Evolutionary conservation across 2,113 vertebrate species (phyloP), one percentile per base, ranked within the genome.

Genomic region (Piliocolobus tephrosceles): DNA sequence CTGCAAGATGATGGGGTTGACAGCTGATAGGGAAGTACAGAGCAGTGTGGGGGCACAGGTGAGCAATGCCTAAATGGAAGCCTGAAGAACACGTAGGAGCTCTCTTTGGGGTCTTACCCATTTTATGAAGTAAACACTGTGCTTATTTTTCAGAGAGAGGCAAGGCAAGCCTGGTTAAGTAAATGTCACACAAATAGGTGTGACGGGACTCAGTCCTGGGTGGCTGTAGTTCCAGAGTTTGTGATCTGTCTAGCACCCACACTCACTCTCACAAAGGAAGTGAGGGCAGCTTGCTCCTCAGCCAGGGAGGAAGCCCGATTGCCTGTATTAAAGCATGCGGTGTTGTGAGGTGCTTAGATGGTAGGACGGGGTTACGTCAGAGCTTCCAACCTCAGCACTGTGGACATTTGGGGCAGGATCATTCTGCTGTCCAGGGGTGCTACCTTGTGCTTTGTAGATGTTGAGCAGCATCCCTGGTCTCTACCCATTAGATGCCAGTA

Each of bases 11-110:
- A 38, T n/a, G 40, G 38, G 23, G 38, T 73, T 23, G 61, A 30
- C 50, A 30, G 17, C 45, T 43, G 45, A 4, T 3, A 38, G 38
- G 50, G 32, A 22, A 11, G 22, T 8, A 4, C 22, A 40, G 16
- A 35, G 17, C 6, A 38, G 27, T 38, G 38, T 13, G 58, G 10
- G 16, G 40, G 12, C 13, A 16, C 40, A 72, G 2, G 18, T 5
- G n/a, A 61, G 75, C 38, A 22, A 12, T 10, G 6, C 61, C 16
- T 38, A 38, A 55, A 25, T 50, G 57, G 84, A 94, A n/a, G 66
- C 35, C 47, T 2, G 7, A 10, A 68, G 58, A 64, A 30, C 32
- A n/a, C 0, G 0, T 0, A 6, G 1, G 1, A 87, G 20, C 75
- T 80, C 10, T 0, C 18, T n/a, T 70, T n/a, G 1, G 4, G 22